Evolutionary conservation across 64 coral and sea anemone species (phyloP).

Genomic region (Stylophora pistillata): DNA sequence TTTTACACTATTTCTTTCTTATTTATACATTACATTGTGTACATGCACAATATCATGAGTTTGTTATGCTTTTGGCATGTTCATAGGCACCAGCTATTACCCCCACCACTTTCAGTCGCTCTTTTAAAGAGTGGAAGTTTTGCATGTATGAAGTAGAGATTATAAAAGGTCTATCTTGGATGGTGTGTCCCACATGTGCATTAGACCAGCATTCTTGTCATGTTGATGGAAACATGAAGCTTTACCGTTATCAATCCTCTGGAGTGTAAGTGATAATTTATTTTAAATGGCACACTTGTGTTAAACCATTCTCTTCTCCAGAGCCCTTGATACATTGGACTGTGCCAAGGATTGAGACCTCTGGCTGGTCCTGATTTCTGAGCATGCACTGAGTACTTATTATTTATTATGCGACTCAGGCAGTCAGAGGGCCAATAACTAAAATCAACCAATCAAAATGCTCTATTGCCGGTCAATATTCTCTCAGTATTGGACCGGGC

Average conservation of each 20-base stretch:
- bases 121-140: conserved; percentile 67
- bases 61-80: no score
- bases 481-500: no score
- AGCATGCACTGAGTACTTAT: no score
- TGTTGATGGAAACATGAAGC: conserved; percentile 74
- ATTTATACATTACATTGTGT: no score
- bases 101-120: conserved; percentile 31
- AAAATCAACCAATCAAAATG: no score
- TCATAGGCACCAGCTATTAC: conserved; percentile 35
- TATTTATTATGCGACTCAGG: no score
- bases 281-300: background rate
- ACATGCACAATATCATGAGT: no score
- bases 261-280: conserved; percentile 39
- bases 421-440: no score
- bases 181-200: conserved; percentile 54
- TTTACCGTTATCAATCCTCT: conserved; percentile 67
- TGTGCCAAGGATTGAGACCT: background rate
- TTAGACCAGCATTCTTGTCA: conserved; percentile 52
- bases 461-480: no score
- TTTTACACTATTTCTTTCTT: no score
- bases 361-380: background rate
- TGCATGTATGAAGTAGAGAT: conserved; percentile 20
- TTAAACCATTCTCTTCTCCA: background rate
- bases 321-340: background rate
- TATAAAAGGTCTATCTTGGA: conserved; percentile 23